Evolutionary conservation across 2,797 vertebrate genomes (phyloP).

Genomic region (Nannoperca australis): DNA sequence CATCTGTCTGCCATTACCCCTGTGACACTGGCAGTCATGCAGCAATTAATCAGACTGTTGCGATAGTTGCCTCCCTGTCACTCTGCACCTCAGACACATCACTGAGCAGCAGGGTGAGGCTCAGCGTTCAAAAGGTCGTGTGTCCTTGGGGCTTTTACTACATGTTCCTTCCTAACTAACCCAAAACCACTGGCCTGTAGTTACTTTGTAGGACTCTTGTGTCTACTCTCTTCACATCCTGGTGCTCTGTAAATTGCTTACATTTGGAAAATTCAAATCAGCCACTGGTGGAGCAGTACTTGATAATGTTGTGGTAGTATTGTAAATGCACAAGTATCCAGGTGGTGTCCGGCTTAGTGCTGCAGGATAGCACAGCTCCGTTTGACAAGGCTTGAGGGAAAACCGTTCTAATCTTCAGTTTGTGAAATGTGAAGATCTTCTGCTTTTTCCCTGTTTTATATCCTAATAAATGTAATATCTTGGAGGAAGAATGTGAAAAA

Average conservation of each 20-base stretch:
- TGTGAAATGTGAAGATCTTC: not conserved
- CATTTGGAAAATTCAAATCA: slow-evolving; percentile 9
- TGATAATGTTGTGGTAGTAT: not conserved
- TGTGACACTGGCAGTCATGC: slow-evolving; percentile 66
- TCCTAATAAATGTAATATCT: not conserved
- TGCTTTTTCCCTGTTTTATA: not conserved
- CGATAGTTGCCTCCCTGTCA: slow-evolving; percentile 55
- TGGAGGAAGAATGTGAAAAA: not conserved
- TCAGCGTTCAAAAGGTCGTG: slow-evolving; percentile 42
- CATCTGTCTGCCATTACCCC: slow-evolving; percentile 78
- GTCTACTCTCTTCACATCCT: not conserved
- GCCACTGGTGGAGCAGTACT: not conserved
- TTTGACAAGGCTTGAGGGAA: not conserved
- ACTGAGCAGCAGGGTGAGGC: slow-evolving; percentile 41
- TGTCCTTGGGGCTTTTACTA: slow-evolving; percentile 37
- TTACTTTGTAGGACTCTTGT: not conserved
- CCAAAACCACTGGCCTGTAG: slow-evolving; percentile 18
- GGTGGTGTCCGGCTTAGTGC: not conserved
- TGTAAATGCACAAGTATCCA: slow-evolving; percentile 18
- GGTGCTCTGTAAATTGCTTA: not conserved
- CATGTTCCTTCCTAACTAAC: not conserved
- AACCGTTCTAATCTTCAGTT: not conserved
- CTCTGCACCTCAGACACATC: slow-evolving; percentile 58
- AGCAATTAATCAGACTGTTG: slow-evolving; percentile 71
- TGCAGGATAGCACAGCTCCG: not conserved